phyloP scores from a whole-genome alignment of 2,113 vertebrate species.

The Physeter macrocephalus region DNA sequence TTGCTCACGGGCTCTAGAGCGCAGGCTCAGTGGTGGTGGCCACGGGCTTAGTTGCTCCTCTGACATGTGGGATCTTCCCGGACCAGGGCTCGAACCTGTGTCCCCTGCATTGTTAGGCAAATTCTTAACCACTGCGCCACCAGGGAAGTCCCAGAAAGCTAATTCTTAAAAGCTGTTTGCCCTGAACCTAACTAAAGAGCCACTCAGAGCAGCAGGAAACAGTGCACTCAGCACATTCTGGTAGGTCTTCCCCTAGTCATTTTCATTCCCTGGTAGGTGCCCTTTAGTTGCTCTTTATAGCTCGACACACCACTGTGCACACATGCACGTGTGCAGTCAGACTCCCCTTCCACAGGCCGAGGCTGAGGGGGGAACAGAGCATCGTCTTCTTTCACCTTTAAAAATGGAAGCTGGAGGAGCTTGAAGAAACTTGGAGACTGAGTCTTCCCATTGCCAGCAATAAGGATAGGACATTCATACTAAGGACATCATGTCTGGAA shows the following conservation, averaged over 20 bases:
- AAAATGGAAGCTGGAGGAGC: background rate
- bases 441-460: background rate
- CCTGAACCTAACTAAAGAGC: background rate
- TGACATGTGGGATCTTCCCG: too few species aligned
- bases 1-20: too few species aligned
- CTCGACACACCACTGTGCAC: fast-evolving
- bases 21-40: too few species aligned
- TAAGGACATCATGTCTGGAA: background rate
- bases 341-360: background rate
- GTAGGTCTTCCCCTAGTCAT: too few species aligned
- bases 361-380: background rate
- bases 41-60: too few species aligned
- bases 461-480: background rate
- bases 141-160: background rate
- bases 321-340: fast-evolving
- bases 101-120: too few species aligned
- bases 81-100: too few species aligned
- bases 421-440: background rate
- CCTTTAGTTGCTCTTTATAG: background rate
- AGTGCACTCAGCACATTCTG: background rate
- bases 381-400: background rate
- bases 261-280: background rate
- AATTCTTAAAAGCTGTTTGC: background rate
- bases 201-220: background rate
- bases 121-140: too few species aligned